Base-by-base conservation (phyloP, 1,140 invertebrate genomes). In the Lepidurus couesii region DNA sequence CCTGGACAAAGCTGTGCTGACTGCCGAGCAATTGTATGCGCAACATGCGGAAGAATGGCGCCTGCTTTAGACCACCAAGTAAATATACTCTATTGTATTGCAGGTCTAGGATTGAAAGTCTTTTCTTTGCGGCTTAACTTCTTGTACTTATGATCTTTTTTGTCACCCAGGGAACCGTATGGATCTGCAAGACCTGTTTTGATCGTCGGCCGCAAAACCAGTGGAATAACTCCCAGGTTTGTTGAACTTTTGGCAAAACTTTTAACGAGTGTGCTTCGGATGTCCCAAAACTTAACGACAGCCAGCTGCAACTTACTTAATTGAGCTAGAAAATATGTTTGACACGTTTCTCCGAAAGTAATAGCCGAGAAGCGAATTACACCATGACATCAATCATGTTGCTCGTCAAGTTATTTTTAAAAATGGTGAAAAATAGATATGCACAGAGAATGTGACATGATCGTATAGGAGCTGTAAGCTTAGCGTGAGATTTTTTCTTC, bases 1-100 rank as follows among this genome's bases (percentile, higher is more conserved):
- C 82, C 82, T 8, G 82, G 82, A 45, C 82, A 82, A 78, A 80
- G 81, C 47, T 83, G 83, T 78, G 78, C 80, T 13, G 83, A 83
- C 42, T 83, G 83, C 77, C 80, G 81, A 78, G 80, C 75, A 1
- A 76, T 82, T 45, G 81, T 82, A 44, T 82, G 82, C 76, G 78
- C 81, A 21, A 42, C 79, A 42, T 83, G 82, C 79, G 83, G 81
- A 21, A 80, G 80, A 79, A 81, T 83, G 78, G 80, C 81, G 73
- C 80, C 80, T 42, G 80, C 82, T 76, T 79, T 80, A 34, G 81
- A 81, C 74, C 44, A 75, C 42, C 74, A 75, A 75, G 26, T 44
- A 75, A 75, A 24, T 7, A 42, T 0, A 75, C 74, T 7, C n/a
- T 3, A 65, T 13, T n/a, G 21, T 42, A 6, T 65, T 78, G 1